Base-by-base conservation (phyloP, 2,113 vertebrate genomes). In the Ptyas mucosa region DNA sequence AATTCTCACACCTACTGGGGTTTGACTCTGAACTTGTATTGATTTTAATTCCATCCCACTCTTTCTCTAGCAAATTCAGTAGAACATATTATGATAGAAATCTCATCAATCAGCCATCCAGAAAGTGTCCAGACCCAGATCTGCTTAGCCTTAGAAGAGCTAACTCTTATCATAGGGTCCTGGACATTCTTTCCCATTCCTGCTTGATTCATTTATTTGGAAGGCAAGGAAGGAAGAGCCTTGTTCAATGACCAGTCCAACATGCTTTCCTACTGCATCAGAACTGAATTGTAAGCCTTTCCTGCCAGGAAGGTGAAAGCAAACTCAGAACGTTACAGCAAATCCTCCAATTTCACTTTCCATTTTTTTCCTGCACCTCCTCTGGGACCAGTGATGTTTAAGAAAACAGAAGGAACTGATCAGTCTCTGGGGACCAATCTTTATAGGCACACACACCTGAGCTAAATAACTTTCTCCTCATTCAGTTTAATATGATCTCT, bases 231-330 rank as follows among this genome's bases (percentile, higher is more conserved):
- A 6, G 15, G 15, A 75, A 75, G 15, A 3, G 15, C 20, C 43
- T 49, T n/a, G 15, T 49, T n/a, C 23, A 52, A 81, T 91, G 89
- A 93, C 43, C 89, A 91, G 94, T 92, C 86, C 94, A 93, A 85
- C 46, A 24, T 18, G 69, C 54, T 29, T 85, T 21, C 1, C 26
- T 26, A 29, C 21, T 43, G n/a, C 5, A 51, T 51, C 52, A 51
- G 24, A 14, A 10, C 69, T 55, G 53, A 55, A 57, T 85, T 81
- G n/a, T 51, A 43, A 55, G 20, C 4, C 2, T 61, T 61, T n/a
- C 18, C 85, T 61, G 10, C 18, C 5, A 23, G 53, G 54, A 91
- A 91, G 18, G 46, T 21, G 7, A 58, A 49, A 8, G 8, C 23
- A 12, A 21, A 49, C 23, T 52, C 52, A 34, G 51, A 23, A 87